These are phyloP conservation scores for Mionectes macconnelli DNA, from an alignment of 2,113 vertebrate species.

Conservation along the genomic window DNA sequence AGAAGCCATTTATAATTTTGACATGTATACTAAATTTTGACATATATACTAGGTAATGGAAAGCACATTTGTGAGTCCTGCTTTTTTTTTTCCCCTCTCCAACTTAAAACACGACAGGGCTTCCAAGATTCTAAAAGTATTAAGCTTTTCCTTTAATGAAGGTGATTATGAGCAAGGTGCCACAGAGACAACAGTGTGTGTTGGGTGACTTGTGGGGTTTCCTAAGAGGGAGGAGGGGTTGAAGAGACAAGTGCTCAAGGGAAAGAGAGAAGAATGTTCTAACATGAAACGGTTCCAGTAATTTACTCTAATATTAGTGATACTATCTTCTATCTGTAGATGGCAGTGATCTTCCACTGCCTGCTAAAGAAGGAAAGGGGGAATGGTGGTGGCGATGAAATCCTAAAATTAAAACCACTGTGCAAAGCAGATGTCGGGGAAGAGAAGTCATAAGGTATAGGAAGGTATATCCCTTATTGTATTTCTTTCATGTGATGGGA, in stretches of 20 bases:
- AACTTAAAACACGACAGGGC: neutral
- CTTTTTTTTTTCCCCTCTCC: neutral
- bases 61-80: neutral
- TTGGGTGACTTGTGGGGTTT: neutral
- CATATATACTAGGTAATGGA: neutral
- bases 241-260: neutral
- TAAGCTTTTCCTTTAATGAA: neutral
- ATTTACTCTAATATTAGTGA: neutral
- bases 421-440: neutral
- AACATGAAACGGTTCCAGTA: neutral
- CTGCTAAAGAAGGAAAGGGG: neutral
- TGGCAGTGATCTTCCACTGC: constrained; percentile 65
- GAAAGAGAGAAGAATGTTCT: neutral
- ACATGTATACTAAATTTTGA: neutral
- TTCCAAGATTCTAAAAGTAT: neutral
- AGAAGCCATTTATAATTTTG: constrained; percentile 17
- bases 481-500: neutral
- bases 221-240: neutral
- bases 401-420: constrained; percentile 5
- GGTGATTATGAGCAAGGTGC: neutral
- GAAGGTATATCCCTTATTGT: neutral
- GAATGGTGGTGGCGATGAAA: neutral
- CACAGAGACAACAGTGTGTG: neutral
- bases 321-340: constrained; percentile 53
- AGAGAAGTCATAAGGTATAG: neutral